Base-by-base conservation (phyloP, 2,888 invertebrate species). In the Yponomeuta evonymella region DNA sequence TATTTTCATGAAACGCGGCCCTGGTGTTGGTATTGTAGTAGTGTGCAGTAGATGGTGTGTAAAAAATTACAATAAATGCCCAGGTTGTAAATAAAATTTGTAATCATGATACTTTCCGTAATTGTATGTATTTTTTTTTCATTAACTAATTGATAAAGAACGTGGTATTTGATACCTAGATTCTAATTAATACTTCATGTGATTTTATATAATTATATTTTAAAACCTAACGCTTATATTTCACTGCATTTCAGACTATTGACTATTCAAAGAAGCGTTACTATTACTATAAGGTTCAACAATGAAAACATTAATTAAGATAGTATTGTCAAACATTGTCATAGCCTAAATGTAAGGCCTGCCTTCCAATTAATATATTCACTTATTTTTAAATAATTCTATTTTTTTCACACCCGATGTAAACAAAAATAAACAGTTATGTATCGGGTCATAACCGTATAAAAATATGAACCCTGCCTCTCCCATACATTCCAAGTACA, bases 131-230 rank as follows among this genome's bases (percentile, higher is more conserved):
- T 65, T 33, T 65, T 9, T 65, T 23, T 23, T 23, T 23, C 30
- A 64, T 65, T 12, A 29, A 65, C 9, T 29, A 29, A 65, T 58
- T 58, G 15, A 58, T 15, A 58, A 15, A 15, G 3, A 15, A 58
- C 51, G 30, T 30, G 65, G 65, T 65, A 65, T 65, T 65, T 65
- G 65, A 65, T 65, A 65, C 65, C 65, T 33, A 65, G 11, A 65
- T 65, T 64, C 29, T 65, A 65, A 9, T 9, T 65, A 65, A 65
- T 65, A 65, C 65, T 65, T 11, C 15, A 58, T 15, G 51, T 15
- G 51, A 23, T 23, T 64, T 23, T 29, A 23, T 9, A 23, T 64
- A 23, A 3, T 64, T 64, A n/a, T 2, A 29, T 64, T 64, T 62
- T 62, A n/a, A 62, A 62, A 62, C 23, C 15, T 62, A 4, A 62